Evolutionary conservation across 2,797 vertebrate genomes (phyloP).

Genomic region (Acanthurus leucopareius): DNA sequence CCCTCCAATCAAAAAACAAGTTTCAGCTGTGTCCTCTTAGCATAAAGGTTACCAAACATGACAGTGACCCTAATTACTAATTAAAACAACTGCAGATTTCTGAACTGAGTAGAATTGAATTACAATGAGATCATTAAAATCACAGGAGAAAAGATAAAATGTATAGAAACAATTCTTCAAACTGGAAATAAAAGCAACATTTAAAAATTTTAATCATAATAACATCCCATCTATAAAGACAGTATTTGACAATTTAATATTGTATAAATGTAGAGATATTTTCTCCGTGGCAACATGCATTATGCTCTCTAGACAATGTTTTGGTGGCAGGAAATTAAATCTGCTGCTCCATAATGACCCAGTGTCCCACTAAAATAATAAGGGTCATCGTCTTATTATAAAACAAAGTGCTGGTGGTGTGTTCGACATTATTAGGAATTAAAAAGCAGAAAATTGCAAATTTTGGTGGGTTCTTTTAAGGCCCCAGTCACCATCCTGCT

Average conservation of each 20-base stretch:
- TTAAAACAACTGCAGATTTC: constrained; percentile 2
- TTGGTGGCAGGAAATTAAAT: constrained; percentile 6
- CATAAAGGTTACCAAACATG: background rate
- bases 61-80: background rate
- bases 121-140: background rate
- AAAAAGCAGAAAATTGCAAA: background rate
- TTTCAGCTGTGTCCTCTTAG: constrained; percentile 48
- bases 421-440: background rate
- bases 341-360: background rate
- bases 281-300: background rate
- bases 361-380: background rate
- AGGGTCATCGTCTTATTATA: background rate
- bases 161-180: background rate
- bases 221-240: too few relatives aligned
- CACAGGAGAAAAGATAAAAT: background rate
- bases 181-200: background rate
- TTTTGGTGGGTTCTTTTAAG: background rate
- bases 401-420: background rate
- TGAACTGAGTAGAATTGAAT: background rate
- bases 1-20: constrained; percentile 45
- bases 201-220: too few relatives aligned
- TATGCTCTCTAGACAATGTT: background rate
- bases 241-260: background rate
- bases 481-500: too few relatives aligned
- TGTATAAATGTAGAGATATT: background rate